Conservation (phyloP, 2,113 vertebrate species). For the Syngnathoides biaculeatus region DNA sequence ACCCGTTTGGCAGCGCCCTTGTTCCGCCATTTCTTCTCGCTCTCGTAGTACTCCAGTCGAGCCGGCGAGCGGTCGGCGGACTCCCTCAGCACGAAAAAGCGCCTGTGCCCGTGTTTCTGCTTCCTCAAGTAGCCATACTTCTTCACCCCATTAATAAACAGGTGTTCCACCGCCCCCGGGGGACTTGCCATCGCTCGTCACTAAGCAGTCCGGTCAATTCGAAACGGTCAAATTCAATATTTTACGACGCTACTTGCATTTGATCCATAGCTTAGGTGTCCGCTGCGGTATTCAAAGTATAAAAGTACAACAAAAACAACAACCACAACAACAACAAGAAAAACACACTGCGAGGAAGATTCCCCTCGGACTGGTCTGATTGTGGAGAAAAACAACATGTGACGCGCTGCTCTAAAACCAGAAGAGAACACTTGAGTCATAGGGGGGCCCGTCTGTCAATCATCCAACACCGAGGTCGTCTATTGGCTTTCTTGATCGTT, state of each 20-base stretch:
- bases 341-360: slow-evolving; percentile 63
- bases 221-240: not conserved
- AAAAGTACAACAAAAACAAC: not conserved
- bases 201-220: slow-evolving; percentile 14
- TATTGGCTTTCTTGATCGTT: slow-evolving; percentile 44
- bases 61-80: slow-evolving; percentile 75
- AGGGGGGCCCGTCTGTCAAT: slow-evolving; percentile 63
- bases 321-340: not conserved
- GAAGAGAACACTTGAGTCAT: slow-evolving; percentile 70
- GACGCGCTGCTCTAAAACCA: slow-evolving; percentile 77
- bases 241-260: not conserved
- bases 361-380: slow-evolving; percentile 52
- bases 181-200: slow-evolving; percentile 77
- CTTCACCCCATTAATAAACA: slow-evolving; percentile 74
- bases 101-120: slow-evolving; percentile 92
- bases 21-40: slow-evolving; percentile 96
- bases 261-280: slow-evolving; percentile 53
- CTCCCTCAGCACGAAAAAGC: slow-evolving; percentile 91
- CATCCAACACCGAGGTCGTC: slow-evolving; percentile 2
- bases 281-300: slow-evolving; percentile 23
- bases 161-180: slow-evolving; percentile 64
- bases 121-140: slow-evolving; percentile 95
- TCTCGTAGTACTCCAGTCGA: slow-evolving; percentile 94
- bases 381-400: slow-evolving; percentile 95
- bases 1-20: slow-evolving; percentile 89